Evolutionary conservation across 2,797 vertebrate genomes (phyloP).

Genomic region (Ficedula albicollis): DNA sequence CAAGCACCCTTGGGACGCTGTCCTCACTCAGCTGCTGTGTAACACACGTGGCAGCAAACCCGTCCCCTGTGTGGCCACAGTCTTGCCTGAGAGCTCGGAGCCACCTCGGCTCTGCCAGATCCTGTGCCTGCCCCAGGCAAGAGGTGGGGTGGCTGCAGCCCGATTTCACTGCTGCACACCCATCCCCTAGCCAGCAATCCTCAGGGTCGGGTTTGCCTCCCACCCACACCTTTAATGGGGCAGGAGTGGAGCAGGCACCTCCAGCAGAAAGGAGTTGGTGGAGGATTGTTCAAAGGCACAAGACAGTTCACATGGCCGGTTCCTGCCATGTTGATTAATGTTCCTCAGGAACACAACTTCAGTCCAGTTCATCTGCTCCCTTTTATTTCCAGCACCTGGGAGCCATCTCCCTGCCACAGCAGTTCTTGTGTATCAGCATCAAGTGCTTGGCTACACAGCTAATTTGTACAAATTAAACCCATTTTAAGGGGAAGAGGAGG

Average conservation of each 20-base stretch:
- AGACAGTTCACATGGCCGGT: fast-evolving
- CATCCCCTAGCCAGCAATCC: not conserved
- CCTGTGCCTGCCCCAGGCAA: not conserved
- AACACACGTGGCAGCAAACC: not conserved
- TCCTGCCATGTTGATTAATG: not conserved
- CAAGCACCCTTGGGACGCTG: not conserved
- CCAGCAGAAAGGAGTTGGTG: not conserved
- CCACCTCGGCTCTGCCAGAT: not conserved
- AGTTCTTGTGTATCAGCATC: not conserved
- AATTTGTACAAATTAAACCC: not conserved
- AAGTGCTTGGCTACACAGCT: not conserved
- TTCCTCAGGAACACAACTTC: not conserved
- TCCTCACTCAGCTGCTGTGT: not conserved
- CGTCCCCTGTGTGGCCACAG: not conserved
- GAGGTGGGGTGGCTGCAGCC: not conserved
- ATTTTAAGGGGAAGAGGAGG: not conserved
- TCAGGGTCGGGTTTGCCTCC: not conserved
- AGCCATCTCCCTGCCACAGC: not conserved
- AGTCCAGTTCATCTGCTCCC: not conserved
- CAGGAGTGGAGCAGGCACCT: not conserved
- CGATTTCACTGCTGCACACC: not conserved
- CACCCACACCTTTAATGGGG: not conserved
- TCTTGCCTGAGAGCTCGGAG: fast-evolving
- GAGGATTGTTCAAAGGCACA: not conserved
- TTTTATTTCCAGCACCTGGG: not conserved